phyloP scores from a whole-genome alignment of 2,113 vertebrate genomes.

The Neotoma lepida region DNA sequence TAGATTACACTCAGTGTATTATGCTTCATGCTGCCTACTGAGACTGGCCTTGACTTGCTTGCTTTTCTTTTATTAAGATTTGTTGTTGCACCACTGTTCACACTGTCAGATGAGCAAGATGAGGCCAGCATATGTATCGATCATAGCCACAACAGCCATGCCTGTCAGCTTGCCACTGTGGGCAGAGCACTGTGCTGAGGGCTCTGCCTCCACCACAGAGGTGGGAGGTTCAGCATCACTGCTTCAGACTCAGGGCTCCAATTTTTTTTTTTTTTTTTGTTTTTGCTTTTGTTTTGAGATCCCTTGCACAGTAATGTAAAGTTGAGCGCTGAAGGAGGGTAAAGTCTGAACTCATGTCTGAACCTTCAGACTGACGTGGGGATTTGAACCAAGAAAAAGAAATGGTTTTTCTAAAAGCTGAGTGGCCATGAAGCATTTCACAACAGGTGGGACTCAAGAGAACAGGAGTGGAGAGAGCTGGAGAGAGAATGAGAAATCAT shows the following conservation, averaged over 20 bases:
- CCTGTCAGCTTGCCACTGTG: too few species aligned
- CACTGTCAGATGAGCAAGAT: neutral
- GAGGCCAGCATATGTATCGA: neutral
- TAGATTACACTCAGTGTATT: neutral
- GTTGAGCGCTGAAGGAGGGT: neutral
- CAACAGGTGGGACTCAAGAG: neutral
- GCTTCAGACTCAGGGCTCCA: neutral
- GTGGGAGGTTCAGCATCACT: neutral
- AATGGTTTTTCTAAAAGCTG: neutral
- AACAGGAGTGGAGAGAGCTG: neutral
- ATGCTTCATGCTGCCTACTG: neutral
- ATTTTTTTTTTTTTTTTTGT: too few species aligned
- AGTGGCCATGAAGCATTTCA: neutral
- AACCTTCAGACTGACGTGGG: neutral
- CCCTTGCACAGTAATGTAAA: neutral
- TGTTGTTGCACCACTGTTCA: neutral
- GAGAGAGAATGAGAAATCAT: neutral
- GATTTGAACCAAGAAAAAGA: neutral
- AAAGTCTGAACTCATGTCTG: neutral
- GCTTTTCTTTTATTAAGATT: neutral
- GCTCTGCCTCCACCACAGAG: neutral
- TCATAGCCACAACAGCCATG: fast-evolving
- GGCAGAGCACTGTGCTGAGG: fast-evolving
- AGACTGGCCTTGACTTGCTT: neutral
- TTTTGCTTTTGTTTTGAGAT: neutral